Conservation (phyloP, 1,140 invertebrate genomes). For the Pentalonia nigronervosa region DNA sequence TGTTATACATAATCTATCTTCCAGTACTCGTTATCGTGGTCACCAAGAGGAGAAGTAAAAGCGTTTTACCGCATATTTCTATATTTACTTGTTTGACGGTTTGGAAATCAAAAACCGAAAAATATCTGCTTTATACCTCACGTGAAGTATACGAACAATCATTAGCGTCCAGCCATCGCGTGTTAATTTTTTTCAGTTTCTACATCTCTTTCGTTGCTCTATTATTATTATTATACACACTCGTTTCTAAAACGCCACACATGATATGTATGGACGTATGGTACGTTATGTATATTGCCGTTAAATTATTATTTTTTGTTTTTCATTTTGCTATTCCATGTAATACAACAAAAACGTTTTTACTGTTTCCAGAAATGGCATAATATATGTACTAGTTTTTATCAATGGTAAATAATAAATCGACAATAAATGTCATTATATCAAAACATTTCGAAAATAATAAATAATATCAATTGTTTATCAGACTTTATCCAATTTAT, state of each 20-base stretch:
- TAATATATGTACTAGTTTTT: not conserved
- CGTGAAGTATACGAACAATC: no score
- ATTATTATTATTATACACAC: not conserved
- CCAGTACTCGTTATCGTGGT: no score
- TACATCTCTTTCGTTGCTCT: not conserved
- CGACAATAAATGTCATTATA: not conserved
- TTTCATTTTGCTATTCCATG: not conserved
- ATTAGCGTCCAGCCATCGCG: no score
- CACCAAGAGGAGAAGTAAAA: no score
- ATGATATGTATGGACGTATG: no score
- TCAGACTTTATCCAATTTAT: not conserved
- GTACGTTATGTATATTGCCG: not conserved
- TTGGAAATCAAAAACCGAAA: no score
- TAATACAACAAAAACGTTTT: not conserved
- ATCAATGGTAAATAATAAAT: not conserved
- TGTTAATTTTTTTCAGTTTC: not conserved
- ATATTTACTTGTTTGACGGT: no score
- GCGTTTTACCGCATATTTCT: no score
- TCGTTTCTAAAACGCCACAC: no score
- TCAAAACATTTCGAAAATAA: not conserved
- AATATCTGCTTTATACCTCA: no score
- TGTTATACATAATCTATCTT: no score
- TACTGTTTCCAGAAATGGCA: not conserved
- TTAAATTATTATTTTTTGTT: not conserved
- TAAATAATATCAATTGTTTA: constrained; percentile 7